Percentiles rank a stretch among this genome's conserved stretches.
phyloP scores from a whole-genome alignment of 2,888 invertebrate species.

The Villa cingulata region DNA sequence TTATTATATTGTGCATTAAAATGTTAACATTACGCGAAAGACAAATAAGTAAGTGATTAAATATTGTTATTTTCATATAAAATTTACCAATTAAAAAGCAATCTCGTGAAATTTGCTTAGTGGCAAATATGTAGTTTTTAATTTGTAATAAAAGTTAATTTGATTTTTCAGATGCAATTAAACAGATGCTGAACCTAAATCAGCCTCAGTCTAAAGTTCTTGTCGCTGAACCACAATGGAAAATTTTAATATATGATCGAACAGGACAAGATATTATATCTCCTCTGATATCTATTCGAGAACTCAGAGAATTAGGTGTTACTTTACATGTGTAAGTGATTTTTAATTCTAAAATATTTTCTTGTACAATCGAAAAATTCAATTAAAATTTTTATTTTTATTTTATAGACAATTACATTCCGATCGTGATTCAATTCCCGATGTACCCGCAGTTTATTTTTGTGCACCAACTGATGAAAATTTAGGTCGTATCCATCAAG shows the following conservation, averaged over 20 bases:
- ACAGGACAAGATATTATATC: slow-evolving; percentile 97
- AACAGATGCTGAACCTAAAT: slow-evolving; percentile 92
- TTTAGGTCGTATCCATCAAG: slow-evolving; percentile 82
- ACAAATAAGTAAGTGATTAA: slow-evolving; percentile 51
- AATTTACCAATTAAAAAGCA: not conserved
- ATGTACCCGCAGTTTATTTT: slow-evolving; percentile 97
- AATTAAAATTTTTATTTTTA: no score
- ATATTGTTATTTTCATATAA: no score
- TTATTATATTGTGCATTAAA: no score
- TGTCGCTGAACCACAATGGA: slow-evolving; percentile 85
- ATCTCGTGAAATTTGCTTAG: not conserved
- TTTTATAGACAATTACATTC: slow-evolving; percentile 65
- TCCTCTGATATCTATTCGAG: slow-evolving; percentile 88
- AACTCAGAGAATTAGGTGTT: slow-evolving; percentile 88
- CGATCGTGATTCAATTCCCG: slow-evolving; percentile 85
- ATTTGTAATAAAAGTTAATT: slow-evolving; percentile 1
- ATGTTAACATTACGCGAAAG: slow-evolving; percentile 58
- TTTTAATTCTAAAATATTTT: no score
- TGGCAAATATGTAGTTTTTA: no score
- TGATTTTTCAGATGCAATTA: slow-evolving; percentile 62
- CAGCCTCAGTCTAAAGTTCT: slow-evolving; percentile 60
- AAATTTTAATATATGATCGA: slow-evolving; percentile 89
- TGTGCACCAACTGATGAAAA: slow-evolving; percentile 94
- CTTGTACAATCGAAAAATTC: no score
- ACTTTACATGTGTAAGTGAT: slow-evolving; percentile 89